A percentile compares a stretch with the other conserved stretches of the same genome.
Conservation (phyloP, 1,140 invertebrate genomes). For the Nasonia giraulti region DNA sequence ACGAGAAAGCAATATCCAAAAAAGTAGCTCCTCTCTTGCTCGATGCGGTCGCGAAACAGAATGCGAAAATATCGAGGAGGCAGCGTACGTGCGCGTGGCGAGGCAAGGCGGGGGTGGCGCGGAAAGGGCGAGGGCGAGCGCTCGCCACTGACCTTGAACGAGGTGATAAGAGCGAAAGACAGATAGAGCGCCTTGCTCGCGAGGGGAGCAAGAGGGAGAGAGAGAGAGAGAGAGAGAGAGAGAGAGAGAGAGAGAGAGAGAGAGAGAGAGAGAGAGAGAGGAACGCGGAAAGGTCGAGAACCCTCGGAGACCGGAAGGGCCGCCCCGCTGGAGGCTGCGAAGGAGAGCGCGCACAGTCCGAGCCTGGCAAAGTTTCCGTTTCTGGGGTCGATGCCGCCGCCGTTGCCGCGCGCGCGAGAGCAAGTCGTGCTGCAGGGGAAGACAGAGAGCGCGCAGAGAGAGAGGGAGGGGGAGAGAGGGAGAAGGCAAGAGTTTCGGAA, state of each 20-base stretch:
- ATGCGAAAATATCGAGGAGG: slow-evolving; percentile 18
- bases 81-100: neutral
- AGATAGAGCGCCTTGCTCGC: neutral
- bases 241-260: slow-evolving; percentile 22
- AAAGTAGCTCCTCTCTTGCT: neutral
- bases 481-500: slow-evolving; percentile 65
- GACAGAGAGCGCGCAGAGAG: slow-evolving; percentile 27
- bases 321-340: neutral
- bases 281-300: neutral
- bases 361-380: slow-evolving; percentile 46
- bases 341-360: neutral
- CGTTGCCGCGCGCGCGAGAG: neutral
- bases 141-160: slow-evolving; percentile 46
- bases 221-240: slow-evolving; percentile 14
- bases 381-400: slow-evolving; percentile 39
- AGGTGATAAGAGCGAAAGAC: slow-evolving; percentile 48
- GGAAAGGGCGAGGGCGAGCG: slow-evolving; percentile 37
- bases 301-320: slow-evolving; percentile 19
- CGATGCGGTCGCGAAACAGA: neutral
- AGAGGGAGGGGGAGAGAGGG: slow-evolving; percentile 29
- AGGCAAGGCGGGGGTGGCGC: slow-evolving; percentile 6
- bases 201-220: neutral
- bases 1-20: slow-evolving; percentile 5
- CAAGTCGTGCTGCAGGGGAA: slow-evolving; percentile 1
- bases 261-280: slow-evolving; percentile 23